Evolutionary conservation across 1,140 invertebrate species (phyloP).

Genomic region (Brachionus sp.): DNA sequence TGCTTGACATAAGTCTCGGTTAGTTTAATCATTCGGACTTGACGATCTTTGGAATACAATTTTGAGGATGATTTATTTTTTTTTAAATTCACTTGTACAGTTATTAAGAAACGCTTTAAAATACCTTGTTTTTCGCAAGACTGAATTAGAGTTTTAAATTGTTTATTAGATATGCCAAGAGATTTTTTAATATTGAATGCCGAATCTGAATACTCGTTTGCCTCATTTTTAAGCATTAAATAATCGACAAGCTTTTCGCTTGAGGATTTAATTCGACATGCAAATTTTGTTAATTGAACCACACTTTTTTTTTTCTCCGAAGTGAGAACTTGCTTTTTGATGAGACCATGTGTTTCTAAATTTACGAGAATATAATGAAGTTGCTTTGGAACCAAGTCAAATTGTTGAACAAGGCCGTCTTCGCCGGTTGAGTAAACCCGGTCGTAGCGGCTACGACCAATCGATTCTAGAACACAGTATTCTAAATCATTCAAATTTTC

Average conservation of each 20-base stretch:
- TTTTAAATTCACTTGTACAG: conserved; percentile 6
- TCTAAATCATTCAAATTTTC: conserved; percentile 35
- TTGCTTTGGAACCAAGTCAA: conserved; percentile 17
- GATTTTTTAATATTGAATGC: neutral
- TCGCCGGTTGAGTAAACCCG: conserved; percentile 1
- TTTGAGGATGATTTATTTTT: conserved; percentile 1
- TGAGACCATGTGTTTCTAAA: neutral
- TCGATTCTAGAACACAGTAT: conserved; percentile 22
- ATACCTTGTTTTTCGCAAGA: neutral
- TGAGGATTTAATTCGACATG: neutral
- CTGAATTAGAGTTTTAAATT: conserved; percentile 27
- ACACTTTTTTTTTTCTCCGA: conserved; percentile 32
- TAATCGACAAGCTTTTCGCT: neutral
- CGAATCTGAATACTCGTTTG: neutral
- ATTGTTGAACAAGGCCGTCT: conserved; percentile 19
- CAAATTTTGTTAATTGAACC: neutral
- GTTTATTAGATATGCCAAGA: neutral
- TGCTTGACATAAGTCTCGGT: neutral
- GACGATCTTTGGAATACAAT: neutral
- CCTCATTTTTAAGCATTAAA: neutral
- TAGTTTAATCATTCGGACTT: conserved; percentile 28
- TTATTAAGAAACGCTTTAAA: conserved; percentile 1
- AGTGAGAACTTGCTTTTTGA: conserved; percentile 29
- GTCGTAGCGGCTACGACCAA: neutral
- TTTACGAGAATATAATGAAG: conserved; percentile 35